Evolutionary conservation across 2,113 vertebrate genomes (phyloP).

Genomic region (Chaetura pelagica): DNA sequence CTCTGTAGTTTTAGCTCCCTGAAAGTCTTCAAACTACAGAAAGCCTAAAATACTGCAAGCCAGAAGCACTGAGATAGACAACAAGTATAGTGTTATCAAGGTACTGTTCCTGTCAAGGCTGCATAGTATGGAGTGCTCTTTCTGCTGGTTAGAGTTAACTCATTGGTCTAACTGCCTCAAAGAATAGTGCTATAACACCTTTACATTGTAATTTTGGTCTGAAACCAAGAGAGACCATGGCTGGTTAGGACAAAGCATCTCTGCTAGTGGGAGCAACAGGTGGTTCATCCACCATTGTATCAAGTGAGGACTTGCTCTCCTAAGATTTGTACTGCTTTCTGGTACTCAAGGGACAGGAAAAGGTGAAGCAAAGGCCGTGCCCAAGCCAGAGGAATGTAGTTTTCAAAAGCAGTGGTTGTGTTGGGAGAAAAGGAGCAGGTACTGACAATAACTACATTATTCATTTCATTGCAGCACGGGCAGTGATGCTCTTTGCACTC

Average conservation of each 20-base stretch:
- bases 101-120: not conserved
- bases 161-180: not conserved
- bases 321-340: not conserved
- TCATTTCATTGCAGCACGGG: conserved; percentile 82
- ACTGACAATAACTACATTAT: not conserved
- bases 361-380: not conserved
- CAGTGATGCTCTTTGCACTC: conserved; percentile 87
- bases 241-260: not conserved
- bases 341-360: not conserved
- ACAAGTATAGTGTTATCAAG: not conserved
- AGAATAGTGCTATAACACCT: not conserved
- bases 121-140: not conserved
- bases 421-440: not conserved
- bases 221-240: not conserved
- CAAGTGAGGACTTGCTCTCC: not conserved
- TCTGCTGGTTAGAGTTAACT: not conserved
- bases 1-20: not conserved
- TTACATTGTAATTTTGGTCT: accelerated
- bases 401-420: not conserved
- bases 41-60: not conserved
- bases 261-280: not conserved
- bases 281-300: not conserved
- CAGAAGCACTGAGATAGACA: accelerated
- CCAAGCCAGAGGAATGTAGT: not conserved
- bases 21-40: not conserved